These are phyloP conservation scores for Nineta flava DNA, from an alignment of 2,888 invertebrate genomes.

Conservation along the genomic window DNA sequence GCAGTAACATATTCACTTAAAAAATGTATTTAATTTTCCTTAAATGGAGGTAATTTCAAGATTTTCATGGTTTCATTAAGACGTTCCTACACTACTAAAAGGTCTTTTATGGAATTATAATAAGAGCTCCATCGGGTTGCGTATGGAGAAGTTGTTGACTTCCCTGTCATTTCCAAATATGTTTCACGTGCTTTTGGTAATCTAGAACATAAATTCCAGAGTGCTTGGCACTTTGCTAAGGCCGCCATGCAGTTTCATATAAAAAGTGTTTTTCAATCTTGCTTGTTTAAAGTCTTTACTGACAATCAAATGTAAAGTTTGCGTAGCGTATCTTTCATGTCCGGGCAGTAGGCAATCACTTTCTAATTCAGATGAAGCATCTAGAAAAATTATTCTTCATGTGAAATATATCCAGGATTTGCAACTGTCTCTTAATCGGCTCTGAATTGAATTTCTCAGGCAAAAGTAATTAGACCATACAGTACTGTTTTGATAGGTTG, in stretches of 20 bases:
- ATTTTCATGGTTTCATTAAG: constrained; percentile 8
- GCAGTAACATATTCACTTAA: constrained; percentile 8
- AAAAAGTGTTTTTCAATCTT: constrained; percentile 2
- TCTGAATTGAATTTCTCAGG: too few relatives aligned
- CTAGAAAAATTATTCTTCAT: constrained; percentile 2
- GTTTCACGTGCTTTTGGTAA: constrained; percentile 10
- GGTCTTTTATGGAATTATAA: constrained; percentile 8
- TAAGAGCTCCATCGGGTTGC: constrained; percentile 9
- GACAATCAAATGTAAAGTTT: constrained; percentile 7
- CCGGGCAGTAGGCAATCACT: neutral
- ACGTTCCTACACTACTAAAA: constrained; percentile 7
- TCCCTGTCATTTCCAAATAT: constrained; percentile 8
- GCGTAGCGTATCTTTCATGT: constrained; percentile 3
- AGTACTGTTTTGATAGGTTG: too few relatives aligned
- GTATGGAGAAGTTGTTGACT: constrained; percentile 9
- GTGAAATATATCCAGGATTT: neutral
- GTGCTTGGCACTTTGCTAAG: constrained; percentile 8
- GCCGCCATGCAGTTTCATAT: constrained; percentile 9
- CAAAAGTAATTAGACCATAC: too few relatives aligned
- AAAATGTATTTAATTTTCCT: constrained; percentile 9
- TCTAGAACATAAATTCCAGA: constrained; percentile 9
- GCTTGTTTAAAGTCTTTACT: constrained; percentile 2
- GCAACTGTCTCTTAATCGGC: neutral
- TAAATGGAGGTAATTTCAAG: constrained; percentile 7
- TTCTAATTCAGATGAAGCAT: neutral